Conservation (phyloP, 1,140 invertebrate species). For the Octopus sinensis region DNA sequence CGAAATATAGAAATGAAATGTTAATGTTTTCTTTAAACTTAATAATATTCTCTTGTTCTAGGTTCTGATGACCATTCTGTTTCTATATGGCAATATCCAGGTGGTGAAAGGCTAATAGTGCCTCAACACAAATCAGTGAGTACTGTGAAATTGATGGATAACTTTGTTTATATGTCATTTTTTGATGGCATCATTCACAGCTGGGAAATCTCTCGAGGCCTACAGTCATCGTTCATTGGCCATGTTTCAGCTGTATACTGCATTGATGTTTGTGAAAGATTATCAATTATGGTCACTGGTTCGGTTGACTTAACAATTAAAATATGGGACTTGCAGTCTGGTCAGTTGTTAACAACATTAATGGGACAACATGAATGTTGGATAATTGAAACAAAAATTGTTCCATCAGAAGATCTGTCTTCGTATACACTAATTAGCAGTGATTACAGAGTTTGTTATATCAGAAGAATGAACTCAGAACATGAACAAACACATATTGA, state of each 20-base stretch:
- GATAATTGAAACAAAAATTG: slow-evolving; percentile 18
- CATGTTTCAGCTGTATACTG: slow-evolving; percentile 34
- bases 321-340: slow-evolving; percentile 19
- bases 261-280: slow-evolving; percentile 78
- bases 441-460: slow-evolving; percentile 12
- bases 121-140: slow-evolving; percentile 23
- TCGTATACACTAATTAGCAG: background rate
- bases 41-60: slow-evolving; percentile 23
- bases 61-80: slow-evolving; percentile 42
- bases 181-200: slow-evolving; percentile 32
- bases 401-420: background rate
- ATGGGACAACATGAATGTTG: slow-evolving; percentile 13
- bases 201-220: slow-evolving; percentile 28
- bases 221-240: slow-evolving; percentile 17
- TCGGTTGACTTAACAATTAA: slow-evolving; percentile 29
- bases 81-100: slow-evolving; percentile 32
- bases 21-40: background rate
- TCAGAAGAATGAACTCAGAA: slow-evolving; percentile 5
- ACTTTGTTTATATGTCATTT: slow-evolving; percentile 28
- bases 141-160: slow-evolving; percentile 26
- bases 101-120: slow-evolving; percentile 5
- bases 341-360: slow-evolving; percentile 9
- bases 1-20: background rate
- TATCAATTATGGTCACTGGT: slow-evolving; percentile 81
- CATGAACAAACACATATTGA: background rate